Evolutionary conservation across 23 tunicate species (phyloP), one percentile per base, ranked within the genome.

Genomic region (Ascidia mentula): DNA sequence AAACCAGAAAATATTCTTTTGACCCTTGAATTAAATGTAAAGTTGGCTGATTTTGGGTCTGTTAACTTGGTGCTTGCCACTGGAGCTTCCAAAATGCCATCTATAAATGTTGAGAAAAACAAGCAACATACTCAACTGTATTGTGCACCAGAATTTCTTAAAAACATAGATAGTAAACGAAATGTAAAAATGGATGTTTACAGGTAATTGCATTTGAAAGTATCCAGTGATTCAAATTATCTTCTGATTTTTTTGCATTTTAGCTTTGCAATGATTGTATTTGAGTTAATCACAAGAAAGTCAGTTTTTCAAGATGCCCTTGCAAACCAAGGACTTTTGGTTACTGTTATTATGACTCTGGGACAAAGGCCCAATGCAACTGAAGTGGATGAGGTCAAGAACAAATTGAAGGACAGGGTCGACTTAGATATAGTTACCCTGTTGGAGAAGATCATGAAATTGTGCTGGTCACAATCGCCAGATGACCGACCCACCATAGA

Each of bases 31-130:
- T 74, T 86, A 18, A 79, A 86, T 18, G 84, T 78, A 18, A 86
- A 86, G 59, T 18, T 86, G 28, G 90, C 84, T 0, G 90, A 79
- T 79, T 86, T 86, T 46, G 90, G 90, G 28, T 71, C 90, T 20
- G 75, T 83, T 6, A 72, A 86, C 30, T 69, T 86, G 4, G 84
- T 78, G 31, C 40, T 79, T 28, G 42, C 79, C 8, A 60, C 84
- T 1, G 90, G 90, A 2, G 80, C 89, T 32, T 69, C 82, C 69
- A 77, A 78, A 53, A 20, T 53, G 13, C 65, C 65, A 75, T 60
- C 82, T 20, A 20, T 85, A 12, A 37, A 34, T 28, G 82, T 45
- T 0, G 37, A 45, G 17, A 61, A 36, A 15, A 77, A 69, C 45
- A 65, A 38, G 13, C 89, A 85, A 37, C 89, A 85, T 72, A 85